Evolutionary conservation across 2,888 invertebrate genomes (phyloP), one percentile per base, ranked within the genome.

Genomic region (Hirudinaria manillensis): DNA sequence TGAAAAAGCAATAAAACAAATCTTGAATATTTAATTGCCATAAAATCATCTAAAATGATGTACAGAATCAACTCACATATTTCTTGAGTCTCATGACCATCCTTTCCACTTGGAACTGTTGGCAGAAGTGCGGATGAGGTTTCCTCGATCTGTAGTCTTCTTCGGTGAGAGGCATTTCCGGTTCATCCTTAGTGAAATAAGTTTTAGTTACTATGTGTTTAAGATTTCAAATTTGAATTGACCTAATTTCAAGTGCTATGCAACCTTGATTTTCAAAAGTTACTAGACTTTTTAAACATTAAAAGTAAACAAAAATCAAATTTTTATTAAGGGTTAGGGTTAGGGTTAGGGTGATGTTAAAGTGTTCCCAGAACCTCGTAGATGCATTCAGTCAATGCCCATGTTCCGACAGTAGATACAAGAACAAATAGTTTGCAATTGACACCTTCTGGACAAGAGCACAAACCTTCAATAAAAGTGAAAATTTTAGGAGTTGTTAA

Each of bases 111-210:
- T 61, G 24, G 10, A 61, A 19, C 4, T 61, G 61, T 61, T 16
- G 24, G 10, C n/a, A n/a, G 29, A 61, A 61, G 61, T 61, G 24
- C n/a, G 24, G 7, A 61, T 61, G 61, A 21, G 61, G 61, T 29
- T 61, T 61, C 29, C 61, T 61, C 6, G 61, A 61, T 19, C 61
- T 61, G 61, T 21, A 61, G n/a, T 61, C 61, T 61, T 61, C 61
- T 61, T 61, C 61, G 13, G 61, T 61, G 29, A 61, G 29, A 29
- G 61, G 61, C 24, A 61, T 27, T 4, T 29, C 61, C n/a, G 61
- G 24, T 61, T 61, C 61, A 24, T 61, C 61, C 61, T 61, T 53
- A 53, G 53, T 53, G 21, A n/a, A n/a, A n/a, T n/a, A n/a, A n/a
- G n/a, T n/a, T n/a, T n/a, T 10, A 45, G 16, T 10, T 45, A 16